Evolutionary conservation across 2,797 vertebrate genomes (phyloP), one percentile per base, ranked within the genome.

Genomic region (Halcyon leucocephala): DNA sequence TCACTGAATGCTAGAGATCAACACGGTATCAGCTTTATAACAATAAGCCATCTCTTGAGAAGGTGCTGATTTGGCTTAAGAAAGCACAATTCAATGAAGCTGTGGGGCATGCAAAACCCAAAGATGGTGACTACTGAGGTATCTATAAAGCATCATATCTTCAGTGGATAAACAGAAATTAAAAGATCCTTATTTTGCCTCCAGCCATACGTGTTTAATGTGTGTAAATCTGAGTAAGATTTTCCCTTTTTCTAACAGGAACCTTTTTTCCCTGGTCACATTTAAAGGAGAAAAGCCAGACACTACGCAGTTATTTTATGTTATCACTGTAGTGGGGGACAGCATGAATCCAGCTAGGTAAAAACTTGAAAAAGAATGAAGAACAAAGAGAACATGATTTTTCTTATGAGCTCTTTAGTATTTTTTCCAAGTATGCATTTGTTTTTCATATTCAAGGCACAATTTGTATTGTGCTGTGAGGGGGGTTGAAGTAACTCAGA

Each of bases 141-240:
- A 52, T 66, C 80, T 95, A 80, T 93, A 91, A 93, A 89, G n/a
- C 33, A 77, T 77, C 62, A 2, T 85, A 89, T 76, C 91, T 93
- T 52, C 78, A 29, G 37, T 69, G 64, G 49, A 84, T 95, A 96
- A 95, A 93, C 74, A 92, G 74, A 92, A 92, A 64, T 92, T 12
- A 82, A 95, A 90, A 84, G 54, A 90, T 77, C 19, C 41, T 65
- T 49, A 80, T 89, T 96, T 89, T 94, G 77, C 94, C 93, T 95
- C 51, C 54, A 90, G 88, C 41, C 57, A 78, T 60, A 80, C 1
- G 4, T 82, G 78, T 92, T 95, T 90, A 77, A 82, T 89, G 33
- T 94, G 78, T 69, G 51, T 73, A 92, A 96, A 86, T 90, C 86
- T 80, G 48, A 82, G 62, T 41, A 73, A 82, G 73, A 71, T 90